phyloP scores from a whole-genome alignment of 2,113 vertebrate genomes.

The Nicator chloris region DNA sequence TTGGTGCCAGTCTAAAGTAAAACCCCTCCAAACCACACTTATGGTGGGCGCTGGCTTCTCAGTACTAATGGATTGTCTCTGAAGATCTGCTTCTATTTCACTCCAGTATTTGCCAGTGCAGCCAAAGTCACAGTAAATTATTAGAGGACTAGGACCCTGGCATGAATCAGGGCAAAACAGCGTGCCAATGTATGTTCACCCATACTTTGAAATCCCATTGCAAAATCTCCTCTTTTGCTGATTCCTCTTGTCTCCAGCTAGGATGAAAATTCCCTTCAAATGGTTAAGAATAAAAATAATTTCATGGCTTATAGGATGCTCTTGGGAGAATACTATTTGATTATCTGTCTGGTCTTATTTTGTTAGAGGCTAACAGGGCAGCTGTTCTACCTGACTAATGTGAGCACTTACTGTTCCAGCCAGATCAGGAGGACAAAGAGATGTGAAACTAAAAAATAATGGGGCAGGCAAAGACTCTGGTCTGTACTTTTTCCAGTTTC shows the following conservation, averaged over 20 bases:
- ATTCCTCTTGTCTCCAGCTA: neutral
- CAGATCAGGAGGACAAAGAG: constrained; percentile 50
- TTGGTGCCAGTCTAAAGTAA: neutral
- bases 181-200: neutral
- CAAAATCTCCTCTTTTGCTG: neutral
- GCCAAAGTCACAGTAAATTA: neutral
- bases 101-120: neutral
- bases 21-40: neutral
- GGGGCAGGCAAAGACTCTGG: neutral
- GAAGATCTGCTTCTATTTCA: neutral
- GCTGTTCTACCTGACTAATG: neutral
- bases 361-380: constrained; percentile 20
- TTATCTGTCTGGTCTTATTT: constrained; percentile 25
- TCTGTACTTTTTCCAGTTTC: constrained; percentile 29
- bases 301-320: neutral
- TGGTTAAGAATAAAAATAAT: neutral
- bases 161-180: neutral
- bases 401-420: constrained; percentile 37
- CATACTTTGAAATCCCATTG: neutral
- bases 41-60: neutral
- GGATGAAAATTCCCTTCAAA: neutral
- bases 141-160: neutral
- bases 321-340: neutral
- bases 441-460: constrained; percentile 56
- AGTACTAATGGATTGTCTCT: neutral